Evolutionary conservation across 2,888 invertebrate genomes (phyloP), one percentile per base, ranked within the genome.

Genomic region (Noctua janthina): DNA sequence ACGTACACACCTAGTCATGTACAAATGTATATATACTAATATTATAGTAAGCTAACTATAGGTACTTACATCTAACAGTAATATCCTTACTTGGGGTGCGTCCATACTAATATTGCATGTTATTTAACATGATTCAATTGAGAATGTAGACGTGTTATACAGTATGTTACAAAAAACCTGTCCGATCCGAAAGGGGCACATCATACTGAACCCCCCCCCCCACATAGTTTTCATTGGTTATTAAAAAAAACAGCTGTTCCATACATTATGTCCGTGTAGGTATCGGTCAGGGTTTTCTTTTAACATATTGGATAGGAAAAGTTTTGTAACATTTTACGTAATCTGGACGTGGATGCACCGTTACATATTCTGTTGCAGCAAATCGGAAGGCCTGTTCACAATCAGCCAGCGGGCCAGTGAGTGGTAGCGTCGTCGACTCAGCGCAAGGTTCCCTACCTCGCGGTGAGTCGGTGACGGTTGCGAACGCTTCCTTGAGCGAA

Each of bases 1-100:
- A 20, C 54, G 54, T 43, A 54, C 35, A 46, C 68, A 15, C 8
- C 15, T 15, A 67, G 68, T 46, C 68, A 68, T 46, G n/a, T 46
- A 68, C 68, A 46, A 66, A 66, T 82, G 23, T 69, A 46, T 20
- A n/a, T 83, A 77, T n/a, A 83, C 83, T 83, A 76, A 62, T 39
- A 56, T 77, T 83, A 76, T 56, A 74, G 23, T 69, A 69, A 76
- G 74, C 78, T 82, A 81, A 81, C 86, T 85, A 85, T 83, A 88
- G 46, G 10, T 46, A 46, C 10, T 46, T 46, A 46, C 79, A 79
- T 72, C 82, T 87, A 83, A 78, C 66, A 59, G 59, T 83, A 82
- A 78, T 81, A 85, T 82, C 51, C 76, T 81, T 83, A 39, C 67
- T 68, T 46, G 46, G 15, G 68, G n/a, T 68, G 46, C n/a, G 46